Evolutionary conservation across 2,113 vertebrate genomes (phyloP).

Genomic region (Cathartes aura): DNA sequence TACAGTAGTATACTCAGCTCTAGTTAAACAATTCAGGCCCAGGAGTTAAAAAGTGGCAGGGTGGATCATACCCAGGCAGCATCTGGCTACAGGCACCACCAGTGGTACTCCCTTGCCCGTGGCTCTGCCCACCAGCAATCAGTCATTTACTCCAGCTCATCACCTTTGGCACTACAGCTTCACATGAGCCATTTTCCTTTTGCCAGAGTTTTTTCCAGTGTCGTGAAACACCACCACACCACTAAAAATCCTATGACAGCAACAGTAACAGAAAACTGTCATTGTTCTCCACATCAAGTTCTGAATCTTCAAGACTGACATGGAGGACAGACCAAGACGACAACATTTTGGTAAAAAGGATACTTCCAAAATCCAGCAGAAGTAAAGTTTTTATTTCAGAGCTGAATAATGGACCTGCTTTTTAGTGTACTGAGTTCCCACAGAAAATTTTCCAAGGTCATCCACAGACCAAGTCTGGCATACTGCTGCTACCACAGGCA

Average conservation of each 20-base stretch:
- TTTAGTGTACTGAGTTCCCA: not conserved
- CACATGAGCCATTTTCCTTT: not conserved
- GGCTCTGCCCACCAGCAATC: not conserved
- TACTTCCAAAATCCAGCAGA: not conserved
- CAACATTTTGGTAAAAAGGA: not conserved
- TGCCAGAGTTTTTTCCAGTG: not conserved
- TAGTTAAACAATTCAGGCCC: not conserved
- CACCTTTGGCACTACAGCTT: not conserved
- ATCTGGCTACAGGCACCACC: rapidly evolving
- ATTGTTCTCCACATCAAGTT: not conserved
- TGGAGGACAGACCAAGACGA: rapidly evolving
- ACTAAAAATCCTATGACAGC: not conserved
- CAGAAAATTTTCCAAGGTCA: not conserved
- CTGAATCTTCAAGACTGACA: not conserved
- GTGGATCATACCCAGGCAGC: not conserved
- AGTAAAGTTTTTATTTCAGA: not conserved
- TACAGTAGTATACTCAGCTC: not conserved
- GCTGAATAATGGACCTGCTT: not conserved
- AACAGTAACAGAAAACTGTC: not conserved
- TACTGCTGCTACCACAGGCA: not conserved
- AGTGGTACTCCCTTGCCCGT: not conserved
- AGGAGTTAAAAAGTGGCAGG: not conserved
- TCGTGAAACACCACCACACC: not conserved
- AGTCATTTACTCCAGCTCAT: not conserved
- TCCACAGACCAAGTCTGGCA: not conserved